These are phyloP conservation scores for Calyptomena viridis DNA, from an alignment of 2,113 vertebrate species.

Conservation along the genomic window DNA sequence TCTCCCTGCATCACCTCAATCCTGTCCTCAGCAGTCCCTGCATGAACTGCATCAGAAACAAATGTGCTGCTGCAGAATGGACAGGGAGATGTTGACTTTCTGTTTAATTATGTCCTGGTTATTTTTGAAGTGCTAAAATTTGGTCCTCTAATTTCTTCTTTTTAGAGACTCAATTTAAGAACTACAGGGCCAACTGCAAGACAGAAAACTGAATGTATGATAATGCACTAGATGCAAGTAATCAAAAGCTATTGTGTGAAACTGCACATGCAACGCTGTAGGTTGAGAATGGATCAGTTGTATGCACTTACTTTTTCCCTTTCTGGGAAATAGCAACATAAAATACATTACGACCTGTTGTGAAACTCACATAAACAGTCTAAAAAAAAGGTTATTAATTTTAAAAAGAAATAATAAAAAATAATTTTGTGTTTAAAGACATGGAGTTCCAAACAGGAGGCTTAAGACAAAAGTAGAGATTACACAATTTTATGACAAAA, in stretches of 20 bases:
- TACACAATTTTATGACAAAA: background rate
- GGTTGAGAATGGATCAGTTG: background rate
- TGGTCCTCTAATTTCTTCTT: background rate
- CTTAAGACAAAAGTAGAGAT: background rate
- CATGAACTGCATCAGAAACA: background rate
- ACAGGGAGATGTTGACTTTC: background rate
- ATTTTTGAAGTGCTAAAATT: conserved; percentile 19
- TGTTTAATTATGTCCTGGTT: conserved; percentile 8
- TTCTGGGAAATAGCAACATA: background rate
- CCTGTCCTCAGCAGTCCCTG: background rate
- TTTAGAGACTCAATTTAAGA: background rate
- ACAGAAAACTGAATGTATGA: background rate
- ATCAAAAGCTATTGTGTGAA: conserved; percentile 44
- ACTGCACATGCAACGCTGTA: background rate
- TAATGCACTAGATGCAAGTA: conserved; percentile 16
- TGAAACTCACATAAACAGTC: background rate
- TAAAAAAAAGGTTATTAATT: background rate
- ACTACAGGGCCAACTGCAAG: background rate
- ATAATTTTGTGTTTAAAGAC: background rate
- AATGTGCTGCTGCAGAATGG: background rate
- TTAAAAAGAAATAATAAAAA: background rate
- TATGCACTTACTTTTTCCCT: background rate
- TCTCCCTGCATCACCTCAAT: background rate
- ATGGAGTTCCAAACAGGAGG: background rate
- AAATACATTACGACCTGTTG: background rate